Conservation (phyloP, 1,140 invertebrate genomes). For the Augochlora pura region DNA sequence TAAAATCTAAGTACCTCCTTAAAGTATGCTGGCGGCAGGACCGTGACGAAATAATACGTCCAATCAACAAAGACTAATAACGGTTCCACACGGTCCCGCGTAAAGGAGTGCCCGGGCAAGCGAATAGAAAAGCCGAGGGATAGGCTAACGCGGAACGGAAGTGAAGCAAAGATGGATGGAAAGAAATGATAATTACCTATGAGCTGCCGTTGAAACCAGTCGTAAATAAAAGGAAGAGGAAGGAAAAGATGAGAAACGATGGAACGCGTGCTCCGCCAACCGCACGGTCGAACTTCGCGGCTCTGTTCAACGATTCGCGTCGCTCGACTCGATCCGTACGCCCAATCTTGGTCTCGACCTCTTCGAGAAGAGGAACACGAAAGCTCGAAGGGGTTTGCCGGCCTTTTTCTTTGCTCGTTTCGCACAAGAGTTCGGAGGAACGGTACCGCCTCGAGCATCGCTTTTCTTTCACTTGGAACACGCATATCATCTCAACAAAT, state of each 20-base stretch:
- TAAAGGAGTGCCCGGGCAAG: neutral
- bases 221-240: neutral
- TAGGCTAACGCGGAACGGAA: neutral
- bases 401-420: neutral
- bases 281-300: neutral
- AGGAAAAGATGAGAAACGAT: neutral
- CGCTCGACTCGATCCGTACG: neutral
- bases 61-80: no score
- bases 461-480: slow-evolving; percentile 16
- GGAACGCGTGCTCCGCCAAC: neutral
- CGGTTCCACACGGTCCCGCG: no score
- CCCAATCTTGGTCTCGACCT: neutral
- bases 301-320: neutral
- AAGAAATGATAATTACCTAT: no score
- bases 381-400: neutral
- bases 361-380: neutral
- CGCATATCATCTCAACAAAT: slow-evolving; percentile 78
- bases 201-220: neutral
- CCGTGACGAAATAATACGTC: no score
- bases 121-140: neutral
- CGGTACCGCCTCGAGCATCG: neutral
- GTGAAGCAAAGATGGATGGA: neutral
- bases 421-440: neutral
- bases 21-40: neutral
- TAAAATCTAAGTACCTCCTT: slow-evolving; percentile 37